Evolutionary conservation across 2,113 vertebrate genomes (phyloP).

Genomic region (Coreoperca whiteheadi): DNA sequence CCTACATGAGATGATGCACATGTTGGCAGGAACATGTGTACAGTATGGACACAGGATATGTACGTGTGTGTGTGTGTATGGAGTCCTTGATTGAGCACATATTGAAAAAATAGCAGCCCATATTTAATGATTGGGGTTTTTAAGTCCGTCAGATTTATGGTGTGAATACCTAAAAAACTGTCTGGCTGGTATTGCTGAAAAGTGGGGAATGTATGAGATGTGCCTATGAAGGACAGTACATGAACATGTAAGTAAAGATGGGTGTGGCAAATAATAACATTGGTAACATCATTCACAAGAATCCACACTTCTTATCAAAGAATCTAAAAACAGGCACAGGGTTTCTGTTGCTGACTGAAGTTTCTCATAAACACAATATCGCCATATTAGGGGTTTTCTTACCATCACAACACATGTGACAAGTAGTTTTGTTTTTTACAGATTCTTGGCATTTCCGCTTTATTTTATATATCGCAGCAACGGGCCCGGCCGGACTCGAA

Average conservation of each 20-base stretch:
- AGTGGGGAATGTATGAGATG: not conserved
- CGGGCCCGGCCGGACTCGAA: too few relatives aligned
- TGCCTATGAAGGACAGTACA: not conserved
- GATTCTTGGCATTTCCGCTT: too few relatives aligned
- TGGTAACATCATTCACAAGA: not conserved
- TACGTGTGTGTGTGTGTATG: not conserved
- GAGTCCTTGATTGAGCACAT: too few relatives aligned
- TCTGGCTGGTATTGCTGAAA: not conserved
- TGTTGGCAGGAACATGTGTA: slow-evolving; percentile 26
- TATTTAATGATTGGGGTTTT: not conserved
- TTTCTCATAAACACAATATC: not conserved
- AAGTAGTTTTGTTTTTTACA: not conserved
- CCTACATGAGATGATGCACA: slow-evolving; percentile 77
- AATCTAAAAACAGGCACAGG: slow-evolving; percentile 25
- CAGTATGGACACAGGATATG: not conserved
- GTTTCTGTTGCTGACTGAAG: slow-evolving; percentile 58
- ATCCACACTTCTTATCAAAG: not conserved
- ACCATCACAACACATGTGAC: too few relatives aligned
- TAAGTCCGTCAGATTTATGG: not conserved
- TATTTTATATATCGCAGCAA: too few relatives aligned
- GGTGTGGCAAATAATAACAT: not conserved
- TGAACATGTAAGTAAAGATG: not conserved
- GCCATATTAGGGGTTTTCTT: too few relatives aligned
- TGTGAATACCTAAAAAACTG: not conserved
- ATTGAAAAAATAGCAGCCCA: not conserved